Percentiles rank a stretch among this genome's conserved stretches.
These are phyloP conservation scores for Lycocorax pyrrhopterus DNA, from an alignment of 2,113 vertebrate species.

Conservation along the genomic window DNA sequence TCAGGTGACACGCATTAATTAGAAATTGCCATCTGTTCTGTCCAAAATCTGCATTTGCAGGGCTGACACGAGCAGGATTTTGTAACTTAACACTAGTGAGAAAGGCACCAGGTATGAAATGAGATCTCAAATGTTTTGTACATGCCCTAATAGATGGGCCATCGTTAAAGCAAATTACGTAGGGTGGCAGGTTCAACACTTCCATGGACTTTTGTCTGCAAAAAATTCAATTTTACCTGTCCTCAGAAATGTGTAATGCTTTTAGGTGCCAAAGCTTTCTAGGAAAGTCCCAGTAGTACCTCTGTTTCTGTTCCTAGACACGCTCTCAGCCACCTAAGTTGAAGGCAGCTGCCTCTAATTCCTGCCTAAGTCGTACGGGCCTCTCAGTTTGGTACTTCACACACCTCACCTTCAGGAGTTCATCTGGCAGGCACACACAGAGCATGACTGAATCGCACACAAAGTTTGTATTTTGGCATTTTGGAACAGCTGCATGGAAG, in stretches of 20 bases:
- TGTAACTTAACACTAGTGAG: neutral
- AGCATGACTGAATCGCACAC: neutral
- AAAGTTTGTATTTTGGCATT: neutral
- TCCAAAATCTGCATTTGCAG: neutral
- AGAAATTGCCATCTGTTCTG: neutral
- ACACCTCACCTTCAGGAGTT: neutral
- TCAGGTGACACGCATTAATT: neutral
- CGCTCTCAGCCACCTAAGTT: neutral
- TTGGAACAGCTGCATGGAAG: neutral
- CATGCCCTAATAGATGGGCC: neutral
- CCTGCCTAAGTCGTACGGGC: neutral
- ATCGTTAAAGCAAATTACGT: accelerated
- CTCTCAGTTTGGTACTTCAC: neutral
- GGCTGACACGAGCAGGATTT: neutral
- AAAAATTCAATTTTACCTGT: neutral
- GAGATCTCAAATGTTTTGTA: neutral
- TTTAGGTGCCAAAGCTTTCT: neutral
- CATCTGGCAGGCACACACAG: neutral
- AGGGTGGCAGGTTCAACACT: neutral
- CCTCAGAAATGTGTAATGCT: neutral
- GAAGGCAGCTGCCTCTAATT: neutral
- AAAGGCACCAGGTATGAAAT: neutral
- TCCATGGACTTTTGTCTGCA: neutral
- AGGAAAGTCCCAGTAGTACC: neutral
- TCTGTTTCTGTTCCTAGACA: neutral